A percentile compares a stretch with the other conserved stretches of the same genome.
Evolutionary conservation across 2,113 vertebrate species (phyloP).

Genomic region (Melozone crissalis): DNA sequence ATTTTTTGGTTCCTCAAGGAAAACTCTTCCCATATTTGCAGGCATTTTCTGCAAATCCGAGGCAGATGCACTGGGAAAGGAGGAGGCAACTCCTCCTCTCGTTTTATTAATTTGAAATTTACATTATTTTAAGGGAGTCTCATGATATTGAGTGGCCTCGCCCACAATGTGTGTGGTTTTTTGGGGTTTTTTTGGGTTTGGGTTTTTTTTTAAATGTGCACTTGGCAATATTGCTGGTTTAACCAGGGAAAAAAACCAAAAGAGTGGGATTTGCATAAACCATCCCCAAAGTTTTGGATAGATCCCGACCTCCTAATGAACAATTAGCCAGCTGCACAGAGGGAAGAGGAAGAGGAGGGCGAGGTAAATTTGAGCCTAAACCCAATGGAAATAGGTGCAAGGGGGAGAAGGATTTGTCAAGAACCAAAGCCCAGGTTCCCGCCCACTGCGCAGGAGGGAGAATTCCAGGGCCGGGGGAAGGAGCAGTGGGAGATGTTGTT

Average conservation of each 20-base stretch:
- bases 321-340: constrained; percentile 60
- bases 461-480: constrained; percentile 43
- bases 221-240: constrained; percentile 27
- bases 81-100: background rate
- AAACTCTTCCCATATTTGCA: background rate
- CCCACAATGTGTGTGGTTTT: constrained; percentile 67
- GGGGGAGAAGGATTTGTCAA: constrained; percentile 13
- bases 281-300: constrained; percentile 27
- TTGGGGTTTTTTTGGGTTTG: constrained; percentile 34
- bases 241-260: background rate
- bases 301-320: background rate
- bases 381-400: background rate
- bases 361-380: constrained; percentile 38
- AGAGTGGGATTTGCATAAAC: constrained; percentile 52
- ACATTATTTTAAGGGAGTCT: constrained; percentile 51
- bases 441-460: constrained; percentile 53
- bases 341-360: constrained; percentile 53
- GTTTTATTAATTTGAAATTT: constrained; percentile 28
- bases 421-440: background rate
- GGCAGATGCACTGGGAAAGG: constrained; percentile 4
- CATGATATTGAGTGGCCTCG: constrained; percentile 35
- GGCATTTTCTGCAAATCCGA: background rate
- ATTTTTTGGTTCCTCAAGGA: background rate
- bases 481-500: constrained; percentile 59
- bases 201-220: background rate